Base-by-base conservation (phyloP, 1,140 invertebrate genomes). In the Drosophila ananassae region DNA sequence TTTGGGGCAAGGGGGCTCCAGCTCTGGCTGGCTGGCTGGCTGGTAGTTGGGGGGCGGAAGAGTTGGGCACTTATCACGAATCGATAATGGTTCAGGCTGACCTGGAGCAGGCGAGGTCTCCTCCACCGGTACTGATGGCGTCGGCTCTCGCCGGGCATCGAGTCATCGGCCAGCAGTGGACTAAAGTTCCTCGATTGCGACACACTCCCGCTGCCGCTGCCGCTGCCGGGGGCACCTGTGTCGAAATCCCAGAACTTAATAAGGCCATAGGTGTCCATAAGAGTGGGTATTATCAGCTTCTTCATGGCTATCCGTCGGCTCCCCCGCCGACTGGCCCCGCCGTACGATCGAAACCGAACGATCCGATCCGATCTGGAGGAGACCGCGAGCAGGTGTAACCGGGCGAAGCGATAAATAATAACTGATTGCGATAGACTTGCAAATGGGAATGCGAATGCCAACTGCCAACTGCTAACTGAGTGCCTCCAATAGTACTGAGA, bases 191-290 rank as follows among this genome's bases (percentile, higher is more conserved):
- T 6, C 44, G 58, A 10, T 48, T 63, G 17, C 32, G 39, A 58
- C n/a, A 50, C 48, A 41, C 34, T 21, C 30, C 44, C 32, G 32
- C 8, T 10, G 34, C 34, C 34, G 12, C 9, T 37, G 34, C 34
- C 34, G 12, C 0, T 37, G 34, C 34, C 73, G 30, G 81, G 84
- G 30, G 69, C 61, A 10, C 80, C 83, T 32, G 69, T 50, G 64
- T 91, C 90, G 47, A 91, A 91, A 51, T 87, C 79, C 90, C 90
- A 91, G 54, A 91, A 91, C 59, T 81, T 90, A 47, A 91, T 91
- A 53, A 91, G 56, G 2, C 90, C 90, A 69, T 91, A 91, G 62
- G 84, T 91, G 58, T 91, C 90, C 77, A 91, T 89, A 7, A 84
- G 56, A 2, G 72, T 90, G 17, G 89, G 84, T 83, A 91, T 83